These are phyloP conservation scores for Leptothorax acervorum DNA, from an alignment of 2,888 invertebrate species.

Conservation along the genomic window DNA sequence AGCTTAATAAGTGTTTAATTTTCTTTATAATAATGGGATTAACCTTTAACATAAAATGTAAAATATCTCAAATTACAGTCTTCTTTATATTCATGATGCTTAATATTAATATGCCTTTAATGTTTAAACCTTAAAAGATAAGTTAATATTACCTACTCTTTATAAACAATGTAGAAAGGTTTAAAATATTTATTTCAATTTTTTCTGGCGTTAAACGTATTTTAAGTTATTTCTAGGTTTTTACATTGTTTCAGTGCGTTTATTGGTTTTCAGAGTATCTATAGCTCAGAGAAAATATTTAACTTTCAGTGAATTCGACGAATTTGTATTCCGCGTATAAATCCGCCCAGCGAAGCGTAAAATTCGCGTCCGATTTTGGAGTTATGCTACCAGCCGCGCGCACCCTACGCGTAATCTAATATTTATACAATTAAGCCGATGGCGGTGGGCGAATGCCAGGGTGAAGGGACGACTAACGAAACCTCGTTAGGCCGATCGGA, in stretches of 20 bases:
- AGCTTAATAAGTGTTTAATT: not conserved
- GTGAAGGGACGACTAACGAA: constrained; percentile 74
- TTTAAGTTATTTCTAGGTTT: not conserved
- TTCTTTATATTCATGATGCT: not conserved
- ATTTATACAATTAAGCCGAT: constrained; percentile 84
- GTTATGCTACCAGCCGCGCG: constrained; percentile 64
- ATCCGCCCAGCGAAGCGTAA: constrained; percentile 26
- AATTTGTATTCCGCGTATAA: constrained; percentile 36
- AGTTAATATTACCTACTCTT: not conserved
- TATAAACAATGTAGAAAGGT: not conserved
- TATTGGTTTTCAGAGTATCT: not conserved
- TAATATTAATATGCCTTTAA: not conserved
- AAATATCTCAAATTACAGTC: not conserved
- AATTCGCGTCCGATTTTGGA: constrained; percentile 58
- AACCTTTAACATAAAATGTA: not conserved
- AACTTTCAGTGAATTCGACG: constrained; percentile 28
- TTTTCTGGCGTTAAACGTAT: not conserved
- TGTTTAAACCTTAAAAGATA: not conserved
- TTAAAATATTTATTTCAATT: not conserved
- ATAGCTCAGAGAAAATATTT: constrained; percentile 32
- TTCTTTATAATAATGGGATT: not conserved
- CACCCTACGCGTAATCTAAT: constrained; percentile 81
- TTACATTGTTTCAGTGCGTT: not conserved
- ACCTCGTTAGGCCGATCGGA: constrained; percentile 82
- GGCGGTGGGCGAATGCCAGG: constrained; percentile 69